Conservation (phyloP, 1,140 invertebrate species). For the Popillia japonica region DNA sequence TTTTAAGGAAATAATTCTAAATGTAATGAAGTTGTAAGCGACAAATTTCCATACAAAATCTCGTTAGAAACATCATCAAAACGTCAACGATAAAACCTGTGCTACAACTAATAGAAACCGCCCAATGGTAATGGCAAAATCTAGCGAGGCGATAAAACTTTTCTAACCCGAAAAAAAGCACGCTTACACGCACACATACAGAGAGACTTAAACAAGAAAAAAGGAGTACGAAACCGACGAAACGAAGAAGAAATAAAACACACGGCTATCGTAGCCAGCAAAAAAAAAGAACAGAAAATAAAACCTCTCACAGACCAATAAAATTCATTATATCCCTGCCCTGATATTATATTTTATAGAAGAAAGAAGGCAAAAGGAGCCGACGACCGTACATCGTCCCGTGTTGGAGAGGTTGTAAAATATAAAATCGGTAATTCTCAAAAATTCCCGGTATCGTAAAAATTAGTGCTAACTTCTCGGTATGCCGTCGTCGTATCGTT, state of each 20-base stretch:
- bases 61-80: no score
- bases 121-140: no score
- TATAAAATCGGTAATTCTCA: constrained; percentile 29
- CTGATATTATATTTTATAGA: constrained; percentile 19
- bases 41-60: no score
- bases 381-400: constrained; percentile 5
- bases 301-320: constrained; percentile 21
- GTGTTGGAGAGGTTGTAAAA: constrained; percentile 16
- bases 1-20: no score
- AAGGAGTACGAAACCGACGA: background rate
- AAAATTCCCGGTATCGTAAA: constrained; percentile 28
- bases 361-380: constrained; percentile 20
- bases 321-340: constrained; percentile 28
- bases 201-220: no score
- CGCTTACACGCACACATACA: no score
- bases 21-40: no score
- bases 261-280: background rate
- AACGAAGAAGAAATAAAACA: constrained; percentile 16
- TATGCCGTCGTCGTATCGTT: background rate
- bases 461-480: constrained; percentile 4
- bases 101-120: no score
- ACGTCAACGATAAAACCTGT: no score
- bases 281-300: constrained; percentile 10
- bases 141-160: no score
- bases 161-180: no score